Base-by-base conservation (phyloP, 2,113 vertebrate genomes). In the Dicaeum eximium region DNA sequence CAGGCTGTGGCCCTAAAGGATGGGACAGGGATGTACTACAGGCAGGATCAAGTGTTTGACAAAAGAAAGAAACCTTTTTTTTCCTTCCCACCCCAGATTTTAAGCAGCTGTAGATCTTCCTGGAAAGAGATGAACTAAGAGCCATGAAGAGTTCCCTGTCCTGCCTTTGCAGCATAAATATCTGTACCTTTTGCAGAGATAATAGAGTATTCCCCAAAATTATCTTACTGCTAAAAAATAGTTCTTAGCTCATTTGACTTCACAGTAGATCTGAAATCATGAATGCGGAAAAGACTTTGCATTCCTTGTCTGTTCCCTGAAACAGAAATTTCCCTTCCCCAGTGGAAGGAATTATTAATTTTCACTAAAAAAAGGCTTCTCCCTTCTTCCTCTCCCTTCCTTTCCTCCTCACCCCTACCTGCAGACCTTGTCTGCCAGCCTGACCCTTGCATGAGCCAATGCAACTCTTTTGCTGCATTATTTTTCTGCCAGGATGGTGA, bases 11-110 rank as follows among this genome's bases (percentile, higher is more conserved):
- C 33, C 33, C 21, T 48, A 35, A 70, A 72, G 60, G 31, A 73
- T 37, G 33, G 7, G 22, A 8, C 31, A 92, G 30, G 53, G 13
- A n/a, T 77, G 22, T 25, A 24, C 18, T 74, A 45, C 27, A 71
- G 18, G 14, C 1, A 1, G 6, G 37, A 65, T 77, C 28, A 42
- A 61, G 10, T 57, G 16, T 38, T 58, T 66, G 38, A 22, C 15
- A 54, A 78, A 70, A 31, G 22, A 80, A 75, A 51, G 17, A 70
- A 92, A 67, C 4, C 30, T 33, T 28, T 40, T 10, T n/a, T 35
- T 3, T 0, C 2, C 35, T 35, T 57, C 16, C 13, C 1, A 1
- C 3, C 15, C 47, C 22, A 56, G 30, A 65, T 23, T 25, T 87
- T 73, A 42, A 70, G 60, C 30, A 38, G 38, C 19, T 53, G 17